A percentile compares a stretch with the other conserved stretches of the same genome.
Conservation (phyloP, 53 echinoderm and acorn worm genomes). For the Echinarachnius parma region DNA sequence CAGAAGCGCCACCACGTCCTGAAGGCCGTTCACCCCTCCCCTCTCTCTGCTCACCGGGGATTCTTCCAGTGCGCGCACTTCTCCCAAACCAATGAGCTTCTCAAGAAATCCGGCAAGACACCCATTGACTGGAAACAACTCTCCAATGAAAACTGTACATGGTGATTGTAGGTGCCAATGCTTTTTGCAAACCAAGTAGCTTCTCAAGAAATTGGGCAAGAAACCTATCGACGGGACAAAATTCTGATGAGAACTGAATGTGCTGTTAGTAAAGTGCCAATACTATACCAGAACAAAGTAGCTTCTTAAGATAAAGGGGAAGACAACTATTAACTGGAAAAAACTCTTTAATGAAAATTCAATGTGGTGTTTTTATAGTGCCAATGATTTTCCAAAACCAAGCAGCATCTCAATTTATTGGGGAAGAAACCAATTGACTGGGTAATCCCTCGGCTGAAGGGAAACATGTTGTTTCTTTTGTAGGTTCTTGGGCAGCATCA, state of each 20-base stretch:
- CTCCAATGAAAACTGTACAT: neutral
- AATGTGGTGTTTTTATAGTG: too few species aligned
- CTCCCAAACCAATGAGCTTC: conserved; percentile 82
- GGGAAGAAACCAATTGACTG: neutral
- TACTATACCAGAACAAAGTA: too few species aligned
- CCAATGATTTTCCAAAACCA: too few species aligned
- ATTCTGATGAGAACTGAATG: too few species aligned
- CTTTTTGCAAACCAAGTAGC: neutral
- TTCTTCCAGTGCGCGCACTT: conserved; percentile 90
- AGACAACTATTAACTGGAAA: too few species aligned
- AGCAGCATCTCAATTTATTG: too few species aligned
- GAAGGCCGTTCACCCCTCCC: conserved; percentile 88
- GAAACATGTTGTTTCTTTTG: too few species aligned
- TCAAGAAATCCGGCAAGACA: conserved; percentile 64
- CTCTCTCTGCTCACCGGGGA: conserved; percentile 78
- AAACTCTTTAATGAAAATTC: too few species aligned
- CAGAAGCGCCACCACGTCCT: conserved; percentile 89
- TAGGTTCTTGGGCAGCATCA: too few species aligned
- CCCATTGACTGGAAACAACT: conserved; percentile 88
- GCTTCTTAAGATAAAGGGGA: too few species aligned
- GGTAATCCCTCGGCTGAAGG: too few species aligned
- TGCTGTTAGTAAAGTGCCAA: too few species aligned
- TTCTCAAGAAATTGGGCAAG: neutral
- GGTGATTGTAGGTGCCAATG: neutral
- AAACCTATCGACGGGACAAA: neutral